Percentiles rank a stretch among this genome's conserved stretches.
These are phyloP conservation scores for Antheraea assamensis DNA, from an alignment of 2,888 invertebrate genomes.

Conservation along the genomic window DNA sequence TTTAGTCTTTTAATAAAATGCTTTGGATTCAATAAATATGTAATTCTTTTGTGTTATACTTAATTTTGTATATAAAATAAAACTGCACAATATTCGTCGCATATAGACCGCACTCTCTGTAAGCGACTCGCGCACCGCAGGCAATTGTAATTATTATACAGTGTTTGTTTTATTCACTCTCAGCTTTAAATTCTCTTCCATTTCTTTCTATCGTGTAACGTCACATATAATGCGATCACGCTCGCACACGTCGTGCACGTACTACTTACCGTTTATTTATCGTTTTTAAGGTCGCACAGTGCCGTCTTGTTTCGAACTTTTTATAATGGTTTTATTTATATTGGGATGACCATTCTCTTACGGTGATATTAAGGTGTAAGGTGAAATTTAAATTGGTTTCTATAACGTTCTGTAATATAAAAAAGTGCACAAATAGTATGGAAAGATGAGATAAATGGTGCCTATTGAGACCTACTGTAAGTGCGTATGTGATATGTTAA, in stretches of 20 bases:
- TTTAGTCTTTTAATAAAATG: not conserved
- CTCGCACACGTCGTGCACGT: constrained; percentile 42
- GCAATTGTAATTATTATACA: constrained; percentile 23
- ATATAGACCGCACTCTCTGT: constrained; percentile 9
- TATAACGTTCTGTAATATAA: not conserved
- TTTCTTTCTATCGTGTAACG: constrained; percentile 8
- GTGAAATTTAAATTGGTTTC: not conserved
- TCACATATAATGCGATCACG: not conserved
- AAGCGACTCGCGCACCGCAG: constrained; percentile 26
- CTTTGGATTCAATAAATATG: too few species aligned
- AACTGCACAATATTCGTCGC: constrained; percentile 2
- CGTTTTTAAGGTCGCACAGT: constrained; percentile 52
- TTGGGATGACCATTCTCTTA: constrained; percentile 8
- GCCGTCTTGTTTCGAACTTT: constrained; percentile 29
- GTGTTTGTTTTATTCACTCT: constrained; percentile 32
- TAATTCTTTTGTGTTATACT: too few species aligned
- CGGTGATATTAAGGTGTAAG: constrained; percentile 10
- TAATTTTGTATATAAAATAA: not conserved
- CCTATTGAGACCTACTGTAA: constrained; percentile 14
- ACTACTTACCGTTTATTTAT: constrained; percentile 69
- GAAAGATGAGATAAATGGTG: constrained; percentile 20
- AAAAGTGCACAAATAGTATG: constrained; percentile 8
- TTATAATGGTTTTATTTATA: constrained; percentile 34
- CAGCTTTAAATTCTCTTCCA: constrained; percentile 22
- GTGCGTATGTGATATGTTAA: constrained; percentile 25